Evolutionary conservation across 2,888 invertebrate genomes (phyloP), one percentile per base, ranked within the genome.

Genomic region (Brachyptera putata): DNA sequence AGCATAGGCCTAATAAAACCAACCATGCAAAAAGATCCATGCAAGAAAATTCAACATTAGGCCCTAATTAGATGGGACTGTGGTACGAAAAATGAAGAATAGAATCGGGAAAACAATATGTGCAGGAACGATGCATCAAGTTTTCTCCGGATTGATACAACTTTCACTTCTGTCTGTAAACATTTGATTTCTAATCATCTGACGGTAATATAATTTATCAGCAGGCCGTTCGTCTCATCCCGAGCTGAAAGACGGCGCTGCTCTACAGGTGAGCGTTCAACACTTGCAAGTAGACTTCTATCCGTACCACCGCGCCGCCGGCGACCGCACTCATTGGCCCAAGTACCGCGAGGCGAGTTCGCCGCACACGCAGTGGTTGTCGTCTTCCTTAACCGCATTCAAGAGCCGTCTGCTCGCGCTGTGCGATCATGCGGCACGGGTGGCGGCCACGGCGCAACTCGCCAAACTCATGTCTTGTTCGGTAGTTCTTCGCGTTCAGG

Each of bases 221-320:
- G 90, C 85, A 76, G 93, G 93, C 1, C 80, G 93, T 66, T 93
- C 93, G 0, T 83, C 84, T 63, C 88, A 92, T 78, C 91, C 92
- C 0, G 86, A 89, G 39, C 76, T 95, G 22, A 84, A 87, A 67
- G 89, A 90, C 65, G 96, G 96, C 1, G 98, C 95, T 1, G 95
- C 97, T 0, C 76, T 99, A 57, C 97, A 97, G 78, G 85, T 98
- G 61, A 89, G 91, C 0, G 78, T 99, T 39, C 85, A 87, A 65
- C 88, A 88, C 71, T 88, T 89, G 78, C 90, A 91, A 76, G 80
- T 96, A 1, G 97, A 99, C 74, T 89, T 91, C 71, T 99, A 98
- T 78, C 98, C 99, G 0, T 97, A 95, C 77, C 96, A 98, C 76
- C 82, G 92, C 70, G 95, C 95, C 26, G 85, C 89, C 69, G 87